phyloP scores from a whole-genome alignment of 2,888 invertebrate genomes.

The Syrphus vitripennis region DNA sequence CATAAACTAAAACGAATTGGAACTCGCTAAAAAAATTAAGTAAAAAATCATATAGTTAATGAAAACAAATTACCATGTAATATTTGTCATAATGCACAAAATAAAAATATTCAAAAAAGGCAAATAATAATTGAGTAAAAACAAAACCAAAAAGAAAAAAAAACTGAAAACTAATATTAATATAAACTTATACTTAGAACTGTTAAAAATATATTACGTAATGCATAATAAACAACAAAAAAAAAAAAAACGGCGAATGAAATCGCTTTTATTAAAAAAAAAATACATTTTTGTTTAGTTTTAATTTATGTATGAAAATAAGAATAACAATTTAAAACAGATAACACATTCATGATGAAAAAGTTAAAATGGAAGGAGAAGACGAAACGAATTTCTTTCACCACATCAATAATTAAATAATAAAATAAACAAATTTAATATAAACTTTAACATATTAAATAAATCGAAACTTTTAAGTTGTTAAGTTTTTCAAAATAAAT shows the following conservation, averaged over 20 bases:
- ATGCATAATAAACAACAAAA: constrained; percentile 52
- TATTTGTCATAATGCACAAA: constrained; percentile 74
- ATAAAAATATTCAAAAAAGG: constrained; percentile 69
- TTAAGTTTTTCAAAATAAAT: constrained; percentile 67
- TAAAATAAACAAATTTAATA: constrained; percentile 16
- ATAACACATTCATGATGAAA: background rate
- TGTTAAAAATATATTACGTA: constrained; percentile 69
- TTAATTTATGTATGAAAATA: constrained; percentile 31
- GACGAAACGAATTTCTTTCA: constrained; percentile 67
- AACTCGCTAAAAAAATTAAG: constrained; percentile 33
- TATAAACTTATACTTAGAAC: constrained; percentile 69
- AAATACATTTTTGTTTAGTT: constrained; percentile 45
- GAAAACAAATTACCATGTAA: constrained; percentile 73
- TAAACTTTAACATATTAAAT: constrained; percentile 26
- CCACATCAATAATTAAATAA: constrained; percentile 47
- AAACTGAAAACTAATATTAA: constrained; percentile 62
- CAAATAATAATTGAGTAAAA: constrained; percentile 29
- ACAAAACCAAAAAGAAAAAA: constrained; percentile 22
- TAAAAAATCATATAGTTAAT: constrained; percentile 21
- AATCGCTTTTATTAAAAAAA: constrained; percentile 30
- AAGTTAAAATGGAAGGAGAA: background rate
- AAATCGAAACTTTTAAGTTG: constrained; percentile 62
- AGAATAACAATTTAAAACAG: constrained; percentile 14
- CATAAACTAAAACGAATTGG: constrained; percentile 25
- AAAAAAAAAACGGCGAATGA: constrained; percentile 38